Base-by-base conservation (phyloP, 2,888 invertebrate species). In the Dynastes hyllus region DNA sequence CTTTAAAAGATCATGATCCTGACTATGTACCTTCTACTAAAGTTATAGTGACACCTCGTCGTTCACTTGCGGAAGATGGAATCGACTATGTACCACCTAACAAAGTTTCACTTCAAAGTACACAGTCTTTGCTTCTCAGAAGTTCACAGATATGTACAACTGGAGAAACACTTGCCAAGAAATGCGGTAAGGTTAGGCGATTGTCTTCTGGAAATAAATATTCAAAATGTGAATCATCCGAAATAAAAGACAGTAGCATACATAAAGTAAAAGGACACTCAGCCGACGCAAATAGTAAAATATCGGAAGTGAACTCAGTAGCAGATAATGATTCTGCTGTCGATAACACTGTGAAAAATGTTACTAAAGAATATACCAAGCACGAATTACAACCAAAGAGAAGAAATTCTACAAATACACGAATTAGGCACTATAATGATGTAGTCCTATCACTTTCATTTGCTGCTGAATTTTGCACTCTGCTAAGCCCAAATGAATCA, bases 21-120 rank as follows among this genome's bases (percentile, higher is more conserved):
- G 67, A 76, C n/a, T 76, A 53, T 32, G 16, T 53, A 9, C 66
- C 76, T 29, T 9, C 13, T 29, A 53, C 8, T 11, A 51, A 53
- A 50, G 27, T 66, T 16, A 45, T n/a, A 11, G 45, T 50, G 1
- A 32, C 63, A 16, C 65, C 65, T 4, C 63, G 76, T 27, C 29
- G 2, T 22, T 55, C 55, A 1, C 55, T 55, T 4, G 5, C 27
- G 22, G 55, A 22, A 67, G 22, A 45, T 22, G 22, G 22, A 8
- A 45, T 16, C 6, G 45, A 45, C 2, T 55, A 22, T 27, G 8
- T 6, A 55, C 22, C 55, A 22, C 4, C 45, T 2, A 67, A 67
- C 0, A 22, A 67, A 32, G 4, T 37, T 1, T n/a, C 63, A n/a
- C 0, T 8, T 37, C 11, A 22, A 55, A 22, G n/a, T 55, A 55